phyloP scores from a whole-genome alignment of 2,113 vertebrate genomes.

The Zingel zingel region DNA sequence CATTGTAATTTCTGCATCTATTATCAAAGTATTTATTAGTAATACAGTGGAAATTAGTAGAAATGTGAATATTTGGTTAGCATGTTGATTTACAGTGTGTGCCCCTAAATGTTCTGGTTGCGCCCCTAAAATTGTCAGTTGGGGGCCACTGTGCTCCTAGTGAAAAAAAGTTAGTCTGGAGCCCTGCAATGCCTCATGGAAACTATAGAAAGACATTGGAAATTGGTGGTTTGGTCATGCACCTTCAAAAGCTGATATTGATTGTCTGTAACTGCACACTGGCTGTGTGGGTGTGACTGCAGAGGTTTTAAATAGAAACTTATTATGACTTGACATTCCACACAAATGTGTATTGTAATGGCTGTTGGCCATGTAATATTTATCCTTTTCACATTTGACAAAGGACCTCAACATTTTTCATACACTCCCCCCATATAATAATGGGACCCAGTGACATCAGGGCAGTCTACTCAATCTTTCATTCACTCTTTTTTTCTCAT shows the following conservation, averaged over 20 bases:
- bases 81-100: no score
- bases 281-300: conserved; percentile 6
- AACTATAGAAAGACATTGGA: conserved; percentile 23
- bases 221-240: conserved; percentile 20
- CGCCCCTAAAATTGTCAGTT: no score
- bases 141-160: no score
- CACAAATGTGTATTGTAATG: conserved; percentile 61
- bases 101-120: no score
- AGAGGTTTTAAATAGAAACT: conserved; percentile 58
- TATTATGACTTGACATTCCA: conserved; percentile 48
- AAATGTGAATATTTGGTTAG: no score
- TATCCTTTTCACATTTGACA: conserved; percentile 68
- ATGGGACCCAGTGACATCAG: conserved; percentile 67
- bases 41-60: no score
- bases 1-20: no score
- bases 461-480: conserved; percentile 68
- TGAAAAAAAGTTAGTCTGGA: no score
- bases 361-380: conserved; percentile 53
- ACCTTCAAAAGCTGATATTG: conserved; percentile 47
- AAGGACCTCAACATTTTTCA: conserved; percentile 68
- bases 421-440: conserved; percentile 57
- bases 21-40: no score
- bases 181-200: conserved; percentile 1
- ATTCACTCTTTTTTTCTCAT: conserved; percentile 72
- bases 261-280: conserved; percentile 24